Evolutionary conservation across 2,113 vertebrate genomes (phyloP), one percentile per base, ranked within the genome.

Genomic region (Oryzias woworae): DNA sequence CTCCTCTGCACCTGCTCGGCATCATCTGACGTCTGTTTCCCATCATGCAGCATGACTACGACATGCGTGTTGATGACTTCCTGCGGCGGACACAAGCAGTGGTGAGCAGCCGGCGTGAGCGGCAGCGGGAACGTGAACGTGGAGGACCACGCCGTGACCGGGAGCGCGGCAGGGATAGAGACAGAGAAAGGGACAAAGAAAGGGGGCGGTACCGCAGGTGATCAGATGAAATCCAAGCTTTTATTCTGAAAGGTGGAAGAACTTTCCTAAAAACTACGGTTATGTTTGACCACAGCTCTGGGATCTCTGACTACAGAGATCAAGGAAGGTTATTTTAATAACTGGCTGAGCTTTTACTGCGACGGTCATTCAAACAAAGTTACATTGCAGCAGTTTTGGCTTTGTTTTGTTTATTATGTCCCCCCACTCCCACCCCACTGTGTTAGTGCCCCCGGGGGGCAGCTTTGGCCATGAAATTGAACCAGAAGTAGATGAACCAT

Each of bases 31-130:
- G 14, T 7, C 22, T 64, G 4, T 22, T n/a, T 2, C 18, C 53
- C 66, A 12, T 56, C 36, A 46, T 72, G 17, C 90, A 99, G 97
- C 97, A 98, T 1, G 97, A 99, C 89, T 99, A 99, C 20, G 97
- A 99, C 78, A 99, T 98, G 97, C 93, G 96, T 6, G 97, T 99
- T 69, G 97, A 99, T 0, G 97, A 99, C 88, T 99, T 99, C 84
- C 94, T 99, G 78, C 93, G 97, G 43, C 93, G 97, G 28, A 98
- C 96, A 0, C 97, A 99, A 89, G 96, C 96, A 0, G 97, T 98
- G 59, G 96, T 98, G 76, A 97, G 95, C 43, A 94, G 96, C 16
- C 92, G 96, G 18, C 92, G 96, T 1, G 96, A 98, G 31, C 85
- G 96, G 1, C 96, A 98, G 58, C 90, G 96, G 7, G 97, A 98